Evolutionary conservation across 1,140 invertebrate genomes (phyloP).

Genomic region (Liolophura sinensis): DNA sequence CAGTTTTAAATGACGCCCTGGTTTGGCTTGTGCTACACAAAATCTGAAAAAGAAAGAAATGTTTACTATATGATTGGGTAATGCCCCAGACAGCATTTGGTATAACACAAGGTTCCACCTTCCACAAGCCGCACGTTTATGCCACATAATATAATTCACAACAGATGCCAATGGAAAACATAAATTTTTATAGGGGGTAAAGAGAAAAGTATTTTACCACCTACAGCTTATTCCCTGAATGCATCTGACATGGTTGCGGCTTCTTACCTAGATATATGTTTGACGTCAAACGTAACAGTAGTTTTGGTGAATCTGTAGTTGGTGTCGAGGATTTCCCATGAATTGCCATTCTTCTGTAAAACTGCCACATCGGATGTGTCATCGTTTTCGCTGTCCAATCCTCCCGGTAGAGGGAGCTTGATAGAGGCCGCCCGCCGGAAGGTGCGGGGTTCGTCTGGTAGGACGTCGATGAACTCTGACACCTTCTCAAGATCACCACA

Average conservation of each 20-base stretch:
- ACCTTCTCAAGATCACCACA: conserved; percentile 36
- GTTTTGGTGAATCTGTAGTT: conserved; percentile 46
- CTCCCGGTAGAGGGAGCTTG: conserved; percentile 40
- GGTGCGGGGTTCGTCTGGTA: conserved; percentile 25
- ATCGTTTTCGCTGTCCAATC: conserved; percentile 23
- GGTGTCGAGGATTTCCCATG: conserved; percentile 43
- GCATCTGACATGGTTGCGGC: no score
- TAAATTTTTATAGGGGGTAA: no score
- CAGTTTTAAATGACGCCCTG: conserved; percentile 39
- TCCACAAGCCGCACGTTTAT: no score
- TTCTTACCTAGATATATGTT: conserved; percentile 43
- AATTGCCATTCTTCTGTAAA: conserved; percentile 31
- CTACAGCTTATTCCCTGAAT: no score
- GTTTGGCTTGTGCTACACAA: conserved; percentile 44
- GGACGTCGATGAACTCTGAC: conserved; percentile 47
- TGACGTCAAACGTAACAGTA: conserved; percentile 48
- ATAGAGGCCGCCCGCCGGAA: conserved; percentile 48
- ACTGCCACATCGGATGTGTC: conserved; percentile 24
- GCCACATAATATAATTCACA: no score
- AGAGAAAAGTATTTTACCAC: neutral
- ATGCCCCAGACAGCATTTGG: no score
- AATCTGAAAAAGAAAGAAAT: conserved; percentile 35
- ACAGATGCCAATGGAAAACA: no score
- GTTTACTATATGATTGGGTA: neutral
- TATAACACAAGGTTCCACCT: no score